phyloP scores from a whole-genome alignment of 2,888 invertebrate species.

The Petrolisthes manimaculis region DNA sequence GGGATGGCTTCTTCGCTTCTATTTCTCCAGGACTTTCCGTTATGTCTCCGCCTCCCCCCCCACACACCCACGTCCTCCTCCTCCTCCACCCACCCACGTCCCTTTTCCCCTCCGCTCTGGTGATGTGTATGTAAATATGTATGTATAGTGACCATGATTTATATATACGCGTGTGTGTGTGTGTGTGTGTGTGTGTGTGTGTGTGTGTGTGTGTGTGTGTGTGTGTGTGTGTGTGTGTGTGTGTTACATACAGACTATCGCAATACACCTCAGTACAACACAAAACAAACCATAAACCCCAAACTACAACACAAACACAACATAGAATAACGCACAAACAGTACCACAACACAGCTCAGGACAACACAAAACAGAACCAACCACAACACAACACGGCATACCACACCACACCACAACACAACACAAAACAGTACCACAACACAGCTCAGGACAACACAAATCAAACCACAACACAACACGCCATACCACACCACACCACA shows the following conservation, averaged over 20 bases:
- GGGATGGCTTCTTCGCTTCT: slow-evolving; percentile 23
- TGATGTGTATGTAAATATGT: background rate
- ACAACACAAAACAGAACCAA: background rate
- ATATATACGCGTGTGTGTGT: background rate
- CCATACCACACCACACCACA: too few relatives aligned
- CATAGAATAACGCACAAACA: too few relatives aligned
- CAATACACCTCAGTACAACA: background rate
- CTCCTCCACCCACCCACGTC: background rate
- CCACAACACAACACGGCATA: too few relatives aligned
- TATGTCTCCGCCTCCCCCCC: background rate
- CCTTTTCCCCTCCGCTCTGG: too few relatives aligned
- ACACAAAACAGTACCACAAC: too few relatives aligned
- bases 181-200: slow-evolving; percentile 6
- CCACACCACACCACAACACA: too few relatives aligned
- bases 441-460: background rate
- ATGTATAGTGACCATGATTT: background rate
- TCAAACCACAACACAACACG: too few relatives aligned
- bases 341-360: background rate
- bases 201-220: slow-evolving; percentile 1
- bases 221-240: slow-evolving; percentile 31
- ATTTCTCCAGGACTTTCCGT: slow-evolving; percentile 16
- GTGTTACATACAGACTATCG: background rate
- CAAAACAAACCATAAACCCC: background rate
- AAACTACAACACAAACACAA: too few relatives aligned
- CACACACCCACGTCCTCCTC: background rate